These are phyloP conservation scores for Pogonognathellus flavescens DNA, from an alignment of 1,140 invertebrate species.

Conservation along the genomic window DNA sequence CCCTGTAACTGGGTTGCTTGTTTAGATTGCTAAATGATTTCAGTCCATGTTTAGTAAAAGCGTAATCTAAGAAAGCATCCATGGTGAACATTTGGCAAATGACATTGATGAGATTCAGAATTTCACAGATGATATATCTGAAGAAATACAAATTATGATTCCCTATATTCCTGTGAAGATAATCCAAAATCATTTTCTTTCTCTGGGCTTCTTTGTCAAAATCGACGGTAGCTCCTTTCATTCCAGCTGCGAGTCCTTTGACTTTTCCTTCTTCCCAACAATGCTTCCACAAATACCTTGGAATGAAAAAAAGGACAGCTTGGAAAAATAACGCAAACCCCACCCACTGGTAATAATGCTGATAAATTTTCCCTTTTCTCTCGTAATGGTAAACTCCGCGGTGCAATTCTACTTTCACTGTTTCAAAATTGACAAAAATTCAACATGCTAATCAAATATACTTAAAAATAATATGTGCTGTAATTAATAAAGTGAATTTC, in stretches of 20 bases:
- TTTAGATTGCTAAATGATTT: constrained; percentile 65
- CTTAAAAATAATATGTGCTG: not conserved
- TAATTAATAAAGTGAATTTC: not conserved
- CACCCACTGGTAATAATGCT: too few species aligned
- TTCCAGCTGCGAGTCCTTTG: constrained; percentile 85
- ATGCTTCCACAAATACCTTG: constrained; percentile 81
- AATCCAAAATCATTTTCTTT: not conserved
- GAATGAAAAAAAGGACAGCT: constrained; percentile 80
- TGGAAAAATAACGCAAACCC: constrained; percentile 86
- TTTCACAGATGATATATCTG: constrained; percentile 69
- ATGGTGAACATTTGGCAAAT: constrained; percentile 69
- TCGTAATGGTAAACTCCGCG: not conserved
- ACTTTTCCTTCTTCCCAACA: constrained; percentile 75
- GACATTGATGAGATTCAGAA: constrained; percentile 70
- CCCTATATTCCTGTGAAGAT: constrained; percentile 18
- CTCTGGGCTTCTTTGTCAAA: constrained; percentile 80
- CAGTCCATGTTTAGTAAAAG: constrained; percentile 80
- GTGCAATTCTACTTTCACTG: too few species aligned
- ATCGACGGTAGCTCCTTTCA: constrained; percentile 84
- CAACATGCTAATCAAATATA: not conserved
- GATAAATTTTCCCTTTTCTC: too few species aligned
- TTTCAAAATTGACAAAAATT: too few species aligned
- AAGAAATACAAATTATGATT: constrained; percentile 84
- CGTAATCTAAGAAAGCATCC: constrained; percentile 79
- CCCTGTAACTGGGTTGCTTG: too few species aligned